phyloP scores from a whole-genome alignment of 2,888 invertebrate species.

The Galeopsomyia nigrocyanea region DNA sequence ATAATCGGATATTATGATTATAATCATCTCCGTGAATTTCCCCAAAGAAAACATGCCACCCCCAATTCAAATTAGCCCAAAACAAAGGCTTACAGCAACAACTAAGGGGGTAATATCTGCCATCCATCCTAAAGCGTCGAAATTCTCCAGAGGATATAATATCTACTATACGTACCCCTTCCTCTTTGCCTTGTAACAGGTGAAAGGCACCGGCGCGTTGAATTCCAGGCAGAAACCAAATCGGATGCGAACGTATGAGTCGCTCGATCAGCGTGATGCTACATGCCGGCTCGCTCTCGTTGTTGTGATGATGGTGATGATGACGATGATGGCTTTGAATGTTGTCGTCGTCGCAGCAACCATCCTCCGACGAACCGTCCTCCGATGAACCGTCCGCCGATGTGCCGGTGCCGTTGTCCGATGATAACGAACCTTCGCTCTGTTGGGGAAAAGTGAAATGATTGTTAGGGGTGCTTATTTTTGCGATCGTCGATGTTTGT shows the following conservation, averaged over 20 bases:
- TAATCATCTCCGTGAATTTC: too few species aligned
- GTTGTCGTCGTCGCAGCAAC: conserved; percentile 68
- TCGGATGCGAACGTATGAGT: conserved; percentile 90
- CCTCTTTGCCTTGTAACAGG: conserved; percentile 92
- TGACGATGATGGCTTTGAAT: conserved; percentile 65
- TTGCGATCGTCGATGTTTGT: too few species aligned
- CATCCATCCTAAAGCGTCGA: too few species aligned
- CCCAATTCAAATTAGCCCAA: too few species aligned
- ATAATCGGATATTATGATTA: too few species aligned
- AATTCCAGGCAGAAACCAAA: conserved; percentile 96
- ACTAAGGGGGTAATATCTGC: too few species aligned
- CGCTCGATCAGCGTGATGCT: conserved; percentile 89
- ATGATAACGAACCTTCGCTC: conserved; percentile 79
- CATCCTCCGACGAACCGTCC: conserved; percentile 64
- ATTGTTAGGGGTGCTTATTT: too few species aligned
- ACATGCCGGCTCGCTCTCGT: conserved; percentile 82
- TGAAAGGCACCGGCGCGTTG: conserved; percentile 95
- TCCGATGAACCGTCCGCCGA: conserved; percentile 66
- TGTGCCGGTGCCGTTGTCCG: conserved; percentile 71
- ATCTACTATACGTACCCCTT: conserved; percentile 76
- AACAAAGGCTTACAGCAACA: too few species aligned
- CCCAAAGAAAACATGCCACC: too few species aligned
- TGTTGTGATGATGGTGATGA: conserved; percentile 55
- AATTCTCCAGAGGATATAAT: too few species aligned
- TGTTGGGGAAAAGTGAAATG: conserved; percentile 63